These are phyloP conservation scores for Lepidocyrtinus sp. DNA, from an alignment of 2,888 invertebrate species.

Conservation along the genomic window DNA sequence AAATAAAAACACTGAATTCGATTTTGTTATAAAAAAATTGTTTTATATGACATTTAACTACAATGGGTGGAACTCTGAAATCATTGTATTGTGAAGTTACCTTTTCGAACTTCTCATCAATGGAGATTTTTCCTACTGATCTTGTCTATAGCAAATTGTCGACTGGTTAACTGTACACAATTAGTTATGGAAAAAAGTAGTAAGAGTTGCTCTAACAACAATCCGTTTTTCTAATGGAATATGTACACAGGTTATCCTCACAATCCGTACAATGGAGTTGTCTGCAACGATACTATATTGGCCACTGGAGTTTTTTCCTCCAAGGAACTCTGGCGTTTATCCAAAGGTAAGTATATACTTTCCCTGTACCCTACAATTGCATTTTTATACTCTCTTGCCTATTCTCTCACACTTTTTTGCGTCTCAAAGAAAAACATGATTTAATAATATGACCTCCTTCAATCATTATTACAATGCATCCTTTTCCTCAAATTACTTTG, in stretches of 20 bases:
- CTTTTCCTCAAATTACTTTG: background rate
- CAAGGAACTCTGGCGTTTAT: constrained; percentile 98
- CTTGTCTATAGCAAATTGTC: constrained; percentile 30
- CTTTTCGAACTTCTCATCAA: too few relatives aligned
- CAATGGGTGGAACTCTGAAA: too few relatives aligned
- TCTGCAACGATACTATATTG: constrained; percentile 99
- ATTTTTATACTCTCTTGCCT: constrained; percentile 12
- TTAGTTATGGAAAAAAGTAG: constrained; percentile 25
- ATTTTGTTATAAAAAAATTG: too few relatives aligned
- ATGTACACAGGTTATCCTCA: constrained; percentile 82
- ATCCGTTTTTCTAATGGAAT: constrained; percentile 19
- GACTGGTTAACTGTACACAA: constrained; percentile 28
- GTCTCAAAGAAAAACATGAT: constrained; percentile 27
- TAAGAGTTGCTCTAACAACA: constrained; percentile 38
- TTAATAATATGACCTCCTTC: constrained; percentile 39
- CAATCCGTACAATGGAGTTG: constrained; percentile 98
- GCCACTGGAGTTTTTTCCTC: constrained; percentile 99
- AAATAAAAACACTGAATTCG: too few relatives aligned
- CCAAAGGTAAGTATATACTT: constrained; percentile 83
- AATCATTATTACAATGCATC: constrained; percentile 45
- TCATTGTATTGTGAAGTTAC: too few relatives aligned
- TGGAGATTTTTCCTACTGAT: background rate
- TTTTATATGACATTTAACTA: too few relatives aligned
- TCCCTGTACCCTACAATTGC: background rate
- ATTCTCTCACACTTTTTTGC: constrained; percentile 13